These are phyloP conservation scores for Chymomyza caudatula DNA, from an alignment of 2,888 invertebrate genomes.

Conservation along the genomic window DNA sequence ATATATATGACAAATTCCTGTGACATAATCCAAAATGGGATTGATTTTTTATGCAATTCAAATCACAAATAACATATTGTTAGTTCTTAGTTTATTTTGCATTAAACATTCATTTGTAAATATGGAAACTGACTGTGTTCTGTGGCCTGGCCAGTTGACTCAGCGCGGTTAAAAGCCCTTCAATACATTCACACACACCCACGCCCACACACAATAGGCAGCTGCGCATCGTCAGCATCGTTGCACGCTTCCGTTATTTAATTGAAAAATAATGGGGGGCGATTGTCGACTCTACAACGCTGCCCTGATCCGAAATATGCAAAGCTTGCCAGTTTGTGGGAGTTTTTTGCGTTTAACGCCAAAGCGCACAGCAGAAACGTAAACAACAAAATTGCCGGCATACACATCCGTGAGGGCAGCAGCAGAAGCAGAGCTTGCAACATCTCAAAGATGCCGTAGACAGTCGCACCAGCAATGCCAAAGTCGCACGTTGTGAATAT, in stretches of 20 bases:
- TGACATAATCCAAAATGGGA: slow-evolving; percentile 12
- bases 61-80: background rate
- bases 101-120: background rate
- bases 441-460: slow-evolving; percentile 41
- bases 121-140: background rate
- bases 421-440: slow-evolving; percentile 8
- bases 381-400: slow-evolving; percentile 49
- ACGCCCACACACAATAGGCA: slow-evolving; percentile 24
- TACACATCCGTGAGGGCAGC: slow-evolving; percentile 42
- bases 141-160: background rate
- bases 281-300: slow-evolving; percentile 47
- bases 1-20: slow-evolving; percentile 10
- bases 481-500: slow-evolving; percentile 36
- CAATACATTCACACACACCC: background rate
- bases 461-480: slow-evolving; percentile 45
- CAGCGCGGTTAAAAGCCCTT: background rate
- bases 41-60: background rate
- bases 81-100: background rate
- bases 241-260: slow-evolving; percentile 59
- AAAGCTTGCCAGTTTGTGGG: background rate
- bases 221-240: slow-evolving; percentile 12
- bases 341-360: slow-evolving; percentile 3
- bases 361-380: slow-evolving; percentile 6
- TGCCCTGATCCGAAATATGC: background rate
- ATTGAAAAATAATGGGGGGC: slow-evolving; percentile 67